Conservation (phyloP, 2,888 invertebrate species). For the Muscina levida region DNA sequence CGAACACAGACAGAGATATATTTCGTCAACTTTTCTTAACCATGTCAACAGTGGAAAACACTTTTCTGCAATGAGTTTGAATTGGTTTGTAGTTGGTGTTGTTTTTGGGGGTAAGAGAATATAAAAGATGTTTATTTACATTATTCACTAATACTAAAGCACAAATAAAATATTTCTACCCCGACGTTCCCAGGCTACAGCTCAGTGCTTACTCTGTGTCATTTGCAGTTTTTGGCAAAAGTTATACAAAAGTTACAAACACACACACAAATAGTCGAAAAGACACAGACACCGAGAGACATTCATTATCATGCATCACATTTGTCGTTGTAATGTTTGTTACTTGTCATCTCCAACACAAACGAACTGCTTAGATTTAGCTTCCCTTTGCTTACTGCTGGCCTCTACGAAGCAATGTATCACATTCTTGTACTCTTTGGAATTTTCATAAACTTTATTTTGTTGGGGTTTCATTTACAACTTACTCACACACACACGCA, state of each 20-base stretch:
- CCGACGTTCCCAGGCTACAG: neutral
- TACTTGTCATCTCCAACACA: constrained; percentile 22
- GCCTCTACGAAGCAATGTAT: neutral
- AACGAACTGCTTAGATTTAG: neutral
- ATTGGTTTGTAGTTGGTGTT: constrained; percentile 13
- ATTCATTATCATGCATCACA: constrained; percentile 33
- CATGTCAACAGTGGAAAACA: constrained; percentile 45
- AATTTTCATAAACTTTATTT: constrained; percentile 32
- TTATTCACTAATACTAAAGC: constrained; percentile 21
- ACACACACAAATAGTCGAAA: neutral
- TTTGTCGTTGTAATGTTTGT: constrained; percentile 42
- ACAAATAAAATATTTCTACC: constrained; percentile 12
- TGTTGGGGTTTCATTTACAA: constrained; percentile 16
- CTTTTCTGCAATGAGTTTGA: constrained; percentile 30
- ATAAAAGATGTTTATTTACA: constrained; percentile 19
- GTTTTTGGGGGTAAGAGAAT: constrained; percentile 2
- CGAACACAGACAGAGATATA: neutral
- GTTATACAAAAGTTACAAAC: neutral
- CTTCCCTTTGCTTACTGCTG: neutral
- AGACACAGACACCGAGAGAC: neutral
- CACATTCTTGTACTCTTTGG: constrained; percentile 15
- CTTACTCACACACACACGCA: constrained; percentile 13
- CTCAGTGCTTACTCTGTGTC: constrained; percentile 18
- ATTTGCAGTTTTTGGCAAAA: constrained; percentile 28
- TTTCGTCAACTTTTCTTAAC: constrained; percentile 40